Base-by-base conservation (phyloP, 2,113 vertebrate species). In the Phrynosoma platyrhinos region DNA sequence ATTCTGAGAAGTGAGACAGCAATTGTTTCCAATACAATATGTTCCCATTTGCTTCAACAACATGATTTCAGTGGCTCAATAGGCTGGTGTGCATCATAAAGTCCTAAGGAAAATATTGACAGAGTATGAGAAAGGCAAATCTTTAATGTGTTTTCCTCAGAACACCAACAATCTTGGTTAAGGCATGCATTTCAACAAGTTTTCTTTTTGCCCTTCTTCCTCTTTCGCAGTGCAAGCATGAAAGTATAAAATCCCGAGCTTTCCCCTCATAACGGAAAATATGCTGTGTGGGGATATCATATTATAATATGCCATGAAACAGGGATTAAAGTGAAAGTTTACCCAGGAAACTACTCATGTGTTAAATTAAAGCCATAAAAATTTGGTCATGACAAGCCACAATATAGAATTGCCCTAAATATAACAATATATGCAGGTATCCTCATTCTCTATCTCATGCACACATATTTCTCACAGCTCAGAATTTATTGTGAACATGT, bases 301-400 rank as follows among this genome's bases (percentile, higher is more conserved):
- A 94, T 93, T 90, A 91, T 88, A 83, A 69, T 69, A 83, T 86
- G 87, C 90, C 91, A 85, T 92, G 92, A 93, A 95, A 93, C 91
- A 88, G 84, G 91, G 87, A 92, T 92, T 93, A 92, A 90, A 94
- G 90, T 30, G 86, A 93, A 94, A 94, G 89, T 91, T 93, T 94
- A 95, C 91, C 92, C 91, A 92, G 71, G 87, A 95, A 95, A 93
- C 93, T 90, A 93, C 90, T 96, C 93, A 94, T 94, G 92, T 93
- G 93, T 87, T 94, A 95, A 96, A 95, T 94, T 93, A 96, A 95
- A 92, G 81, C 89, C 32, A 85, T 84, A 93, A 94, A 95, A 95
- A 91, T 92, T 82, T 91, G 90, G 91, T 91, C 91, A 93, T 94
- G 93, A 94, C 91, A 94, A 93, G 87, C 71, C 71, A 90, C 82